Percentiles rank a stretch among this genome's conserved stretches.
Evolutionary conservation across 2,113 vertebrate species (phyloP).

Genomic region (Corapipo altera): DNA sequence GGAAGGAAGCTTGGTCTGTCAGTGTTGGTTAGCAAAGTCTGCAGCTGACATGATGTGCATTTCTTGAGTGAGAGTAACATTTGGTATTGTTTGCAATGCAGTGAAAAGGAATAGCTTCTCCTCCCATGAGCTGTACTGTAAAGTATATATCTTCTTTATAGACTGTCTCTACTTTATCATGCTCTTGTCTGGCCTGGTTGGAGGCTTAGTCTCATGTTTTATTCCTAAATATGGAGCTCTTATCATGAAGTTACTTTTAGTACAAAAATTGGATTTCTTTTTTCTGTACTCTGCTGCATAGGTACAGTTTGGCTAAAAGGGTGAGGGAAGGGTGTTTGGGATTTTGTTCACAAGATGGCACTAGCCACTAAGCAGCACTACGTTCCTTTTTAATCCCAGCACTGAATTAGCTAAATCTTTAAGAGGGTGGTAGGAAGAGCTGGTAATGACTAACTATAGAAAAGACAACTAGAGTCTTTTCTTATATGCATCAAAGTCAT

Average conservation of each 20-base stretch:
- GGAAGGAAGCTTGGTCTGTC: background rate
- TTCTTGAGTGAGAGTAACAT: background rate
- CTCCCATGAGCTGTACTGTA: background rate
- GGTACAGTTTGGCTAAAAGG: background rate
- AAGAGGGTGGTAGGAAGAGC: background rate
- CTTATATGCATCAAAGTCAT: background rate
- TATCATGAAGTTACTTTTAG: background rate
- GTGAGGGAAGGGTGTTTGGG: background rate
- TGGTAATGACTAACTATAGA: background rate
- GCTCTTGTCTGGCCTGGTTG: background rate
- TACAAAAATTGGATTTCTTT: background rate
- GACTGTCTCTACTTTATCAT: background rate
- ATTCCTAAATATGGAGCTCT: background rate
- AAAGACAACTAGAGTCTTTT: background rate
- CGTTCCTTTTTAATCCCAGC: background rate
- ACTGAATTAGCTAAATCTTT: background rate
- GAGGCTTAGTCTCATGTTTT: background rate
- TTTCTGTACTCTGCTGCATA: background rate
- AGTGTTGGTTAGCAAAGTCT: background rate
- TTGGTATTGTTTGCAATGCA: background rate
- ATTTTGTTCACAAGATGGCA: slow-evolving; percentile 60
- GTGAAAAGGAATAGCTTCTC: background rate
- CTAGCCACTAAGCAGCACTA: background rate
- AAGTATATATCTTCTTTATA: background rate
- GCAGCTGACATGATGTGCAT: background rate